Evolutionary conservation across 2,797 vertebrate species (phyloP).

Genomic region (Megalops cyprinoides): DNA sequence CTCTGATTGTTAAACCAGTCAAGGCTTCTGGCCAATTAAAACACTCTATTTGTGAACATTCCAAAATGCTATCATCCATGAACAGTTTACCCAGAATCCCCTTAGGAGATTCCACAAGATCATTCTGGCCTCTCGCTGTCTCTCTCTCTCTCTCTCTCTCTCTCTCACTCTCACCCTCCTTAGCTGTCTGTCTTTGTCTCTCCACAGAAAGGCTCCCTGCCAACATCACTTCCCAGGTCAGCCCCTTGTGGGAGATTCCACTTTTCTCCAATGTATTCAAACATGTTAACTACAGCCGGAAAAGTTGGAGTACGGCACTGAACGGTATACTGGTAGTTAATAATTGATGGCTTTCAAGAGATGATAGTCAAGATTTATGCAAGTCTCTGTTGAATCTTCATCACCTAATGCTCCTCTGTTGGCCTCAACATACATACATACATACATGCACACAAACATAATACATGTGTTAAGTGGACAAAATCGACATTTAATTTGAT

Average conservation of each 20-base stretch:
- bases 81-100: constrained; percentile 78
- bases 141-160: not conserved
- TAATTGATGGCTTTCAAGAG: not conserved
- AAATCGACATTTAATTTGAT: not conserved
- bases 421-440: not conserved
- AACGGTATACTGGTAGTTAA: not conserved
- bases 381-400: not conserved
- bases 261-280: constrained; percentile 34
- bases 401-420: not conserved
- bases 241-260: constrained; percentile 71
- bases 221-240: constrained; percentile 80
- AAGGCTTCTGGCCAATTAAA: constrained; percentile 75
- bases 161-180: constrained; percentile 54
- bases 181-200: constrained; percentile 72
- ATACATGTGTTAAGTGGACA: not conserved
- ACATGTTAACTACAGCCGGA: not conserved
- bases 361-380: not conserved
- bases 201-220: constrained; percentile 77
- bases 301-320: not conserved
- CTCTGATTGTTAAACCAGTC: constrained; percentile 74
- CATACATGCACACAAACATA: not conserved
- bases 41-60: constrained; percentile 76
- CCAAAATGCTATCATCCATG: constrained; percentile 78
- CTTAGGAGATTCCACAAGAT: constrained; percentile 77
- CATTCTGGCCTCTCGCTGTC: constrained; percentile 66